Evolutionary conservation across 2,797 vertebrate species (phyloP).

Genomic region (Lepilemur ruficaudatus): DNA sequence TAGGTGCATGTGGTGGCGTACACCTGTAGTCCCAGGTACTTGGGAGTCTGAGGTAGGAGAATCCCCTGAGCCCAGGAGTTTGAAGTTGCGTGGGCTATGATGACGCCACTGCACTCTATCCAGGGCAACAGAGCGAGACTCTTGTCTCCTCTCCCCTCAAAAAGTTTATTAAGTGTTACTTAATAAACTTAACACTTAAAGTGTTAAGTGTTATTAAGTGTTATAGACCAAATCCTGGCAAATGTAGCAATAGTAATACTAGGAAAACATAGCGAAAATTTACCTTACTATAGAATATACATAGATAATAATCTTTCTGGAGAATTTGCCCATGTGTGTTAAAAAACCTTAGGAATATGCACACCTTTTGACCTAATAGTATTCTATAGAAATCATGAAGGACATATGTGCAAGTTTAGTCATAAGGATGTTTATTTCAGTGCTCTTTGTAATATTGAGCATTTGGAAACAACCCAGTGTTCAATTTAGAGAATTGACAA

Average conservation of each 20-base stretch:
- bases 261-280: not conserved
- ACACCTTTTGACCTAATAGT: not conserved
- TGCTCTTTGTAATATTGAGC: not conserved
- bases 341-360: not conserved
- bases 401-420: not conserved
- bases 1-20: rapidly evolving
- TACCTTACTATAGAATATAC: not conserved
- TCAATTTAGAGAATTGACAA: not conserved
- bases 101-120: not conserved
- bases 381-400: not conserved
- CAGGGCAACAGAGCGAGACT: not conserved
- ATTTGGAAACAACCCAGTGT: not conserved
- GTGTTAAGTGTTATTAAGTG: not conserved
- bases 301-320: not conserved
- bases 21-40: not conserved
- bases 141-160: not conserved
- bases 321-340: not conserved
- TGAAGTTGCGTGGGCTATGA: not conserved
- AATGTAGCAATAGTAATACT: not conserved
- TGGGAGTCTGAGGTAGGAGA: not conserved
- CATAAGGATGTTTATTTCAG: not conserved
- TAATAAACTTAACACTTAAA: too few species aligned
- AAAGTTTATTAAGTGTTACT: not conserved
- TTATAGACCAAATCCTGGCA: not conserved
- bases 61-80: not conserved